Evolutionary conservation across 1,140 invertebrate genomes (phyloP).

Genomic region (Bombyx mandarina): DNA sequence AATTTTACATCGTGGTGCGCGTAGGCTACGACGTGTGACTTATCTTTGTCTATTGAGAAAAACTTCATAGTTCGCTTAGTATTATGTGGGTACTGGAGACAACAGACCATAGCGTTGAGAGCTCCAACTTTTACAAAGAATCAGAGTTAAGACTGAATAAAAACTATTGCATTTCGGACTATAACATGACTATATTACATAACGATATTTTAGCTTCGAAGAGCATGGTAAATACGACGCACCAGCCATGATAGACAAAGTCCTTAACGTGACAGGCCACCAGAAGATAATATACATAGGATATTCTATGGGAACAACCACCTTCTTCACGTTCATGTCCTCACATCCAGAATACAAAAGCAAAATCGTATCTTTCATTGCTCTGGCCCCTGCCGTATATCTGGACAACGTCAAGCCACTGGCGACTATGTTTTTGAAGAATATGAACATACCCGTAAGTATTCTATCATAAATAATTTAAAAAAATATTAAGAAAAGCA

Average conservation of each 20-base stretch:
- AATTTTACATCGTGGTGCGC: too few species aligned
- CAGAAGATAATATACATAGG: conserved; percentile 73
- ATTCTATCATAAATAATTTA: background rate
- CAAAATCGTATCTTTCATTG: conserved; percentile 65
- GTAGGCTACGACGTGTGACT: too few species aligned
- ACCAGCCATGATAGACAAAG: conserved; percentile 77
- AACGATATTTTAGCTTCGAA: conserved; percentile 31
- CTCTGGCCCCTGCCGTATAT: conserved; percentile 53
- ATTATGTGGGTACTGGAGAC: background rate
- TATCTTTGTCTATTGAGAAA: background rate
- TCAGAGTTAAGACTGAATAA: background rate
- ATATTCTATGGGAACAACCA: conserved; percentile 75
- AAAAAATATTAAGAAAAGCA: too few species aligned
- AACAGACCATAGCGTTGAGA: background rate
- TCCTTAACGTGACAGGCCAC: conserved; percentile 70
- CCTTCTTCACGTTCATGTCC: conserved; percentile 75
- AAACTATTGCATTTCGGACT: background rate
- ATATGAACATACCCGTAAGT: conserved; percentile 33
- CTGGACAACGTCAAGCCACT: conserved; percentile 34
- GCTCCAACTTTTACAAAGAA: background rate
- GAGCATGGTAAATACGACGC: conserved; percentile 73
- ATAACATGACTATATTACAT: conserved; percentile 8
- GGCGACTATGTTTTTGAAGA: conserved; percentile 24
- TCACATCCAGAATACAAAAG: conserved; percentile 71
- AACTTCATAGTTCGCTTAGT: background rate